Percentiles rank a stretch among this genome's conserved stretches.
Conservation (phyloP, 2,888 invertebrate genomes). For the Acanthosoma haemorrhoidale region DNA sequence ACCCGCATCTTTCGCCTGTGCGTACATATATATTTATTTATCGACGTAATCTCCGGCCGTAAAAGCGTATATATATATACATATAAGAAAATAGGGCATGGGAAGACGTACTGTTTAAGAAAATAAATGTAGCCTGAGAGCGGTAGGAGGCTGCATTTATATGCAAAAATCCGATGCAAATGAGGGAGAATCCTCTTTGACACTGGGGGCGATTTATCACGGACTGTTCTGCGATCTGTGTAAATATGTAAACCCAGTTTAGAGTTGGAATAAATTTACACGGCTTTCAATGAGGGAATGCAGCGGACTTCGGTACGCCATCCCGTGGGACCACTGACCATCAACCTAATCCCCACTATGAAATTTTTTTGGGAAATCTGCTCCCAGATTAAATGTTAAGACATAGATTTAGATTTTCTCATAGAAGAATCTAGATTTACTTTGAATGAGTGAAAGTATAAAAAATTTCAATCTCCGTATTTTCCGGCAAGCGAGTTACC, state of each 20-base stretch:
- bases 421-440: no score
- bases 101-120: not conserved
- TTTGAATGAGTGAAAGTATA: no score
- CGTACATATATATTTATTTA: not conserved
- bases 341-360: not conserved
- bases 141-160: not conserved
- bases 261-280: constrained; percentile 3
- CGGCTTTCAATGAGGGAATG: not conserved
- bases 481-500: no score
- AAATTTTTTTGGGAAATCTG: no score
- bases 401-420: no score
- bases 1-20: not conserved
- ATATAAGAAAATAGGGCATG: constrained; percentile 9
- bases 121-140: not conserved
- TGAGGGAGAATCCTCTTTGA: not conserved
- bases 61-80: not conserved
- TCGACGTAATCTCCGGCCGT: not conserved
- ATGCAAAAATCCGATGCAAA: constrained; percentile 12
- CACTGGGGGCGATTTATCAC: not conserved
- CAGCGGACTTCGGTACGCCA: not conserved
- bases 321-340: not conserved
- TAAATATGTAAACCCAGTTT: constrained; percentile 17
- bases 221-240: not conserved
- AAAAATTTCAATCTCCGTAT: no score
- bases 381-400: no score